Evolutionary conservation across 1,140 invertebrate species (phyloP).

Genomic region (Drosophila nikananu): DNA sequence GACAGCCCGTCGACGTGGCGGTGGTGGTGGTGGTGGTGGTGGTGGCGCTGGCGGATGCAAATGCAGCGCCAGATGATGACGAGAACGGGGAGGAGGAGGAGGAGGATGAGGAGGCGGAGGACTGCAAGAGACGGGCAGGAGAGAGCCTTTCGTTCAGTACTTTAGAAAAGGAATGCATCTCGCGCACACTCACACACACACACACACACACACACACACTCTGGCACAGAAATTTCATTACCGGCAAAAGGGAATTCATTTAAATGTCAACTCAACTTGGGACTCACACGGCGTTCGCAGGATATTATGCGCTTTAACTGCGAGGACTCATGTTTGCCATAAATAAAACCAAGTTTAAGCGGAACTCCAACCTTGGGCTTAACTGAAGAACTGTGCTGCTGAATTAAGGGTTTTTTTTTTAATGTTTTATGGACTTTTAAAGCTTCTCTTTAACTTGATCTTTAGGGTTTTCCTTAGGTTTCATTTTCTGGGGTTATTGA

Average conservation of each 20-base stretch:
- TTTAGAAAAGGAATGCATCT: slow-evolving; percentile 8
- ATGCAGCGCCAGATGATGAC: slow-evolving; percentile 24
- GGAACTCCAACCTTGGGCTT: neutral
- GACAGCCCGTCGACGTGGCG: slow-evolving; percentile 2
- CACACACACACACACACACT: slow-evolving; percentile 39
- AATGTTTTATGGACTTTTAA: too few relatives aligned
- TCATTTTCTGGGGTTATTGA: too few relatives aligned
- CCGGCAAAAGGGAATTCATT: slow-evolving; percentile 33
- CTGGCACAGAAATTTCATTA: slow-evolving; percentile 48
- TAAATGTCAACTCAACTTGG: slow-evolving; percentile 5
- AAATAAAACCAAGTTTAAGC: neutral
- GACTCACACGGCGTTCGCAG: neutral
- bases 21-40: neutral
- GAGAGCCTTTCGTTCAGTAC: slow-evolving; percentile 13
- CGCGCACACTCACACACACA: slow-evolving; percentile 44
- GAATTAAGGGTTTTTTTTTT: too few relatives aligned
- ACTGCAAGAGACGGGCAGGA: slow-evolving; percentile 2
- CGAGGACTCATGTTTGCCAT: neutral
- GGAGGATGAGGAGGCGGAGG: neutral
- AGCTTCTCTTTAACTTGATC: too few relatives aligned
- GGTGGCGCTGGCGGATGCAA: slow-evolving; percentile 20
- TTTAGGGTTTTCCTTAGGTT: too few relatives aligned
- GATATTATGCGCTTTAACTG: neutral
- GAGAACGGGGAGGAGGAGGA: slow-evolving; percentile 20
- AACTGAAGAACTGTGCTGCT: neutral